Evolutionary conservation across 2,888 invertebrate genomes (phyloP), one percentile per base, ranked within the genome.

Genomic region (Tachina lurida): DNA sequence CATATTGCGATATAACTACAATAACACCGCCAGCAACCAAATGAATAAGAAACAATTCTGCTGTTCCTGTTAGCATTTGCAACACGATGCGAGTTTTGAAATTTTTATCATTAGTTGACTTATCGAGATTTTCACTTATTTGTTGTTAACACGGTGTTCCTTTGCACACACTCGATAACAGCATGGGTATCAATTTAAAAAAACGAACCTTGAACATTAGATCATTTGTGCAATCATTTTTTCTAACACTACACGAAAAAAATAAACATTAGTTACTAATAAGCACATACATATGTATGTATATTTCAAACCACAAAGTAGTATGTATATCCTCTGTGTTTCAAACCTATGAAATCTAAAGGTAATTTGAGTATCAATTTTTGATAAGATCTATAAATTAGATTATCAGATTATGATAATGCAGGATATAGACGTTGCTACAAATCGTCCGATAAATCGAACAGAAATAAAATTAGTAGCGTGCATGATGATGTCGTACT

Each of bases 1-100:
- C 91, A 91, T 91, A 80, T 67, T 58, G 54, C 65, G 47, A 43
- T 67, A 31, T 13, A 52, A 41, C 54, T 74, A 19, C 58, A 52
- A 60, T 15, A 12, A 15, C 12, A 71, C 19, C 63, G 62, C 43
- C 62, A 67, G 47, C 49, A 58, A 15, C 62, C 65, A 60, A 56
- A 81, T 39, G 12, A 68, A 10, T 49, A 60, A 77, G 17, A 65
- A 84, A 62, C 58, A 78, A 81, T 65, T 84, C 86, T 87, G 84
- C 73, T 70, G 62, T 67, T 70, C 76, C 9, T 77, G 70, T 81
- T 71, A 45, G 39, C 71, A 74, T 49, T 62, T 47, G 56, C 68
- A 56, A 52, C 39, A 12, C 19, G 54, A 62, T 17, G 77, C 43
- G 45, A 76, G 54, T 73, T 73, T 19, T 49, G 19, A 65, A 73